Conservation (phyloP, 2,888 invertebrate species). For the Griposia aprilina region DNA sequence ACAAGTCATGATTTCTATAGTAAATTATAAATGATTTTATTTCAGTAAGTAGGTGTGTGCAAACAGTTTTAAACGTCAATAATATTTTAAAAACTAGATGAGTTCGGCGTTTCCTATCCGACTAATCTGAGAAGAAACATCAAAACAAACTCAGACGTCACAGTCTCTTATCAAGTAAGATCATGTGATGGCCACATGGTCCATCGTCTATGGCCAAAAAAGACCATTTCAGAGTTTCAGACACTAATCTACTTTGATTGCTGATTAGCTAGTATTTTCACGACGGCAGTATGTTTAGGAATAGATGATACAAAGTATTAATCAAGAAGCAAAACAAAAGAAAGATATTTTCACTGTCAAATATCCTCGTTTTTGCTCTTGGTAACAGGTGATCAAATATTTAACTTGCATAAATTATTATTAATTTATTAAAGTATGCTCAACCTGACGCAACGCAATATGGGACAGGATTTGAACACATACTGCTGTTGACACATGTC, state of each 20-base stretch:
- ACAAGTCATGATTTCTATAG: not conserved
- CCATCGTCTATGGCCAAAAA: too few relatives aligned
- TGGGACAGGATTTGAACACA: conserved; percentile 46
- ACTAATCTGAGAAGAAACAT: too few relatives aligned
- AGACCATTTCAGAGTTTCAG: too few relatives aligned
- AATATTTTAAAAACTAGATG: too few relatives aligned
- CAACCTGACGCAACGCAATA: conserved; percentile 2
- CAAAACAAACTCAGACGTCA: too few relatives aligned
- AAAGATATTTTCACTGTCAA: not conserved
- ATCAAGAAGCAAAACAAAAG: not conserved
- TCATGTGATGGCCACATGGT: too few relatives aligned
- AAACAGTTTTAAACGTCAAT: too few relatives aligned
- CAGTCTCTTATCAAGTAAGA: too few relatives aligned
- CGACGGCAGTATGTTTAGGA: not conserved
- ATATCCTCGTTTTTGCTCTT: not conserved
- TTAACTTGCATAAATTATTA: not conserved
- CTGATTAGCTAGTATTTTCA: not conserved
- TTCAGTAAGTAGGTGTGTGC: too few relatives aligned
- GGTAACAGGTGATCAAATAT: conserved; percentile 17
- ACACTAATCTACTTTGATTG: too few relatives aligned
- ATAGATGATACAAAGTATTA: not conserved
- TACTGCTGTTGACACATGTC: conserved; percentile 18
- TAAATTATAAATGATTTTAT: too few relatives aligned
- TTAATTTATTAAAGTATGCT: conserved; percentile 31
- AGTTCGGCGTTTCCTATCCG: too few relatives aligned